These are phyloP conservation scores for Diplodus puntazzo DNA, from an alignment of 2,797 vertebrate genomes.

Conservation along the genomic window DNA sequence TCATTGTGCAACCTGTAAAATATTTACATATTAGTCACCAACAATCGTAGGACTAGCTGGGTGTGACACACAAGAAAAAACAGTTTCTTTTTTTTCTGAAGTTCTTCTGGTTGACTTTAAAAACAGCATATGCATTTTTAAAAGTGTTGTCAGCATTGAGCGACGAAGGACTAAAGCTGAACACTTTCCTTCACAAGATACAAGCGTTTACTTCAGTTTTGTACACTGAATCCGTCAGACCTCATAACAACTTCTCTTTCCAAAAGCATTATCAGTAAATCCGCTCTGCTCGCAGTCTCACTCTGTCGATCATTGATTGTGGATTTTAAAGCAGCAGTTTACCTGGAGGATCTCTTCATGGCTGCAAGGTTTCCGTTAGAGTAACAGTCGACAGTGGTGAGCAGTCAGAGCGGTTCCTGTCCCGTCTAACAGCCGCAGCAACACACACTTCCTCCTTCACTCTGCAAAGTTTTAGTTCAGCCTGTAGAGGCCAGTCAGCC, in stretches of 20 bases:
- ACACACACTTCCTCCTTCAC: conserved; percentile 80
- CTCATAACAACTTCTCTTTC: neutral
- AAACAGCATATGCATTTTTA: neutral
- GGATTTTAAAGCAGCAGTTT: conserved; percentile 43
- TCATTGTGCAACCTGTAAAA: conserved; percentile 3
- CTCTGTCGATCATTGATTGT: neutral
- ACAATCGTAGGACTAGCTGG: neutral
- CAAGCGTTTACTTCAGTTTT: neutral
- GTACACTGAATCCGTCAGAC: neutral
- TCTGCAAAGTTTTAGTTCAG: conserved; percentile 77
- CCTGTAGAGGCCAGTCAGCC: conserved; percentile 56
- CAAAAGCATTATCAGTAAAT: neutral
- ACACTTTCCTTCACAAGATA: neutral
- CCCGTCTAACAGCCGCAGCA: conserved; percentile 44
- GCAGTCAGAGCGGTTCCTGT: conserved; percentile 47
- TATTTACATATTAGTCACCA: conserved; percentile 15
- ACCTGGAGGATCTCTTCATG: conserved; percentile 87
- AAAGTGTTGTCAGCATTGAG: neutral
- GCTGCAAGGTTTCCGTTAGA: conserved; percentile 58
- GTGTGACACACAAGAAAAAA: neutral
- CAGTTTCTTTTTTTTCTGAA: neutral
- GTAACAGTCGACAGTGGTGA: conserved; percentile 34
- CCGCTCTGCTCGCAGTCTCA: neutral
- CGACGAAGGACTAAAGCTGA: neutral
- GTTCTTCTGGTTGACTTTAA: neutral